Evolutionary conservation across 2,797 vertebrate species (phyloP).

Genomic region (Cottoperca gobio): DNA sequence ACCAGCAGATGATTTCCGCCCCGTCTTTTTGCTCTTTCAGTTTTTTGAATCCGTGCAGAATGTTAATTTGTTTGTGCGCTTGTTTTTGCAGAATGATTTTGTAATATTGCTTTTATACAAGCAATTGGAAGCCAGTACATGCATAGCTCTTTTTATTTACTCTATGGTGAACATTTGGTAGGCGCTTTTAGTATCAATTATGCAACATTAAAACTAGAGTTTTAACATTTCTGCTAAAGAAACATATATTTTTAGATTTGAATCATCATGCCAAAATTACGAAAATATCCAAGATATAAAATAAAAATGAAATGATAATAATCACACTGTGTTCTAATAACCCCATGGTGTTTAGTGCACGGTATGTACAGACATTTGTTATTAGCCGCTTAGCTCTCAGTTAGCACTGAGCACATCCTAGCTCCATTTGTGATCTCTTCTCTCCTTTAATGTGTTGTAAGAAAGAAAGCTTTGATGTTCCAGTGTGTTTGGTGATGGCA

Average conservation of each 20-base stretch:
- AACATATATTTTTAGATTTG: neutral
- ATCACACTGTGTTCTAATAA: neutral
- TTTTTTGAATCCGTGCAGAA: conserved; percentile 27
- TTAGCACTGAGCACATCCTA: neutral
- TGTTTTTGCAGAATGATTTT: conserved; percentile 19
- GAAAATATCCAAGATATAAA: neutral
- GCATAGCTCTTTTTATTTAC: conserved; percentile 16
- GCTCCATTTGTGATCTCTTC: neutral
- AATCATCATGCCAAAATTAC: neutral
- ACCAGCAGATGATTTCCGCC: conserved; percentile 52
- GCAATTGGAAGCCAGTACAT: neutral
- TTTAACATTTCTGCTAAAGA: neutral
- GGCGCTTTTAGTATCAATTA: neutral
- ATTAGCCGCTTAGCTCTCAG: neutral
- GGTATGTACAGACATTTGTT: neutral
- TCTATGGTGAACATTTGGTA: neutral
- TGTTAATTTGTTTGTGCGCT: conserved; percentile 44
- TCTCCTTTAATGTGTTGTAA: neutral
- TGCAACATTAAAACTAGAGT: neutral
- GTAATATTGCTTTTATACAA: conserved; percentile 19
- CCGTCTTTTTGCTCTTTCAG: conserved; percentile 39
- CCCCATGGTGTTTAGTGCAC: neutral
- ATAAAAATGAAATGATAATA: neutral
- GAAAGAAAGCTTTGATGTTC: too few relatives aligned
- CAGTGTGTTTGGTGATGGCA: neutral